Evolutionary conservation across 2,888 invertebrate species (phyloP).

Genomic region (Ametastegia equiseti): DNA sequence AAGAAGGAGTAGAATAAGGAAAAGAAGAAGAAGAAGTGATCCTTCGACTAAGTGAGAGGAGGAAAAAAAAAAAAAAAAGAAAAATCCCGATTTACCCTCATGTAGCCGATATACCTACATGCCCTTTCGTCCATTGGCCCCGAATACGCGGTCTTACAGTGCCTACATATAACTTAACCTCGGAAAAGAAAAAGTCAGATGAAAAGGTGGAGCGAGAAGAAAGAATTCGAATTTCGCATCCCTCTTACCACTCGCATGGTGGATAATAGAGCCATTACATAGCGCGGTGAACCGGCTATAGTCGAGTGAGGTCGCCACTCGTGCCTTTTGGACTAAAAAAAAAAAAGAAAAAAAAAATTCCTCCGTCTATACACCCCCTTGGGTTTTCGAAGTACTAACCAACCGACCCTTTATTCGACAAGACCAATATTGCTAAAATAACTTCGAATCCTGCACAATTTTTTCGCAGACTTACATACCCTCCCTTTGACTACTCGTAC

Average conservation of each 20-base stretch:
- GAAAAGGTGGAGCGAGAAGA: not conserved
- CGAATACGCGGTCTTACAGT: not conserved
- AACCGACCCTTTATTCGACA: conserved; percentile 11
- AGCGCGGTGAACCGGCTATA: conserved; percentile 40
- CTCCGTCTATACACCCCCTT: conserved; percentile 9
- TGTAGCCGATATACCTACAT: not conserved
- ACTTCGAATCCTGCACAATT: not conserved
- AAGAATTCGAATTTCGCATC: not conserved
- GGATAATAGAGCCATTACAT: conserved; percentile 42
- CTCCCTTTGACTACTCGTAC: not conserved
- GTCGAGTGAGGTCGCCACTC: conserved; percentile 36
- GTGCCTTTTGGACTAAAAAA: conserved; percentile 24
- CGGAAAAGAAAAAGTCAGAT: not conserved
- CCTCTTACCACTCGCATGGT: conserved; percentile 8
- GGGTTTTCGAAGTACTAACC: conserved; percentile 10
- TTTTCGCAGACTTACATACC: not conserved
- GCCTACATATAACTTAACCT: no score
- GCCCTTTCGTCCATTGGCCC: not conserved
- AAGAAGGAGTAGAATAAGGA: not conserved
- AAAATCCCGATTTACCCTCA: conserved; percentile 7
- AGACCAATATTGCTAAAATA: conserved; percentile 19
- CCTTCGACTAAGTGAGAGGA: not conserved
- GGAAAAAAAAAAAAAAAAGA: not conserved
- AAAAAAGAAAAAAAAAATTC: no score
- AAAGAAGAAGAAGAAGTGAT: not conserved